phyloP scores from a whole-genome alignment of 1,140 invertebrate species.

The Vanessa tameamea region DNA sequence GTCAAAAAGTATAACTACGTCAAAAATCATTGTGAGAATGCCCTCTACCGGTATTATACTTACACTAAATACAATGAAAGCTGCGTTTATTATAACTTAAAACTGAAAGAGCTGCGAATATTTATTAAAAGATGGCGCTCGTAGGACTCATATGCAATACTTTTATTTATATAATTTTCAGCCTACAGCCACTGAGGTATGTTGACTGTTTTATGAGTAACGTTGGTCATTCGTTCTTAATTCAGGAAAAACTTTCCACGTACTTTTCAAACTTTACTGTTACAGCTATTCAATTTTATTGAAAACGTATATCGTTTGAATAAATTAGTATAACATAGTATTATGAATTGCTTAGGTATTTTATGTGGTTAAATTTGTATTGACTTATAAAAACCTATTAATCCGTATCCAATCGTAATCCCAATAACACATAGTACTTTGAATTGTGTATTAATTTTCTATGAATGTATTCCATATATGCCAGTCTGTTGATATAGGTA shows the following conservation, averaged over 20 bases:
- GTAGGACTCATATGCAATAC: background rate
- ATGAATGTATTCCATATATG: background rate
- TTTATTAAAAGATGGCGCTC: background rate
- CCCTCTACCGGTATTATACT: background rate
- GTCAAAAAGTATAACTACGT: slow-evolving; percentile 1
- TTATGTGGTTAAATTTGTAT: no score
- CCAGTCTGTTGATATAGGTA: background rate
- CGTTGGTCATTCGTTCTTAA: slow-evolving; percentile 17
- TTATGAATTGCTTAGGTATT: no score
- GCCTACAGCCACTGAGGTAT: slow-evolving; percentile 16
- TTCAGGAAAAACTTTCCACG: slow-evolving; percentile 4
- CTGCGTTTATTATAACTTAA: background rate
- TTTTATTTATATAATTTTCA: slow-evolving; percentile 23
- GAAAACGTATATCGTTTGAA: no score
- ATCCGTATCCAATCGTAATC: no score
- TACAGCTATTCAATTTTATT: background rate
- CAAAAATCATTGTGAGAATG: background rate
- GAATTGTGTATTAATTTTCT: background rate
- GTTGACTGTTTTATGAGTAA: slow-evolving; percentile 16
- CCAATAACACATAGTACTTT: background rate
- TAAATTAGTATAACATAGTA: no score
- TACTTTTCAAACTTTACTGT: background rate
- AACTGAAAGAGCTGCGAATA: background rate
- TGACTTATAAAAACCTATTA: no score
- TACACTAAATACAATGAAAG: background rate